Evolutionary conservation across 2,797 vertebrate species (phyloP).

Genomic region (Mormyrops attenuatus): DNA sequence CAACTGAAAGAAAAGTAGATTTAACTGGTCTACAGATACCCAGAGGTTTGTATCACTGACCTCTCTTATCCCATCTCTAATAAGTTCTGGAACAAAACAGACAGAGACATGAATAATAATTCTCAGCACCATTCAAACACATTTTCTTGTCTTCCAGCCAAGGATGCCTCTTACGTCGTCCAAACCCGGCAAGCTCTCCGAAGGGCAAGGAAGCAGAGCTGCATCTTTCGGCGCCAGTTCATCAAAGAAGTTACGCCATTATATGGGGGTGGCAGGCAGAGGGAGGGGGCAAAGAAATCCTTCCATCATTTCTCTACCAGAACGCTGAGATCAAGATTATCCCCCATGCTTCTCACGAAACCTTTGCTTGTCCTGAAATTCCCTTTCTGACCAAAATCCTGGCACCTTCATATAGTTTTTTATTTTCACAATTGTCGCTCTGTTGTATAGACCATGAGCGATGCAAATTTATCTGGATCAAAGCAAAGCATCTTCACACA

Average conservation of each 20-base stretch:
- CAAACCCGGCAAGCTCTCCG: neutral
- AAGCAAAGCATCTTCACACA: neutral
- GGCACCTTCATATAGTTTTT: neutral
- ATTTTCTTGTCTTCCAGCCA: neutral
- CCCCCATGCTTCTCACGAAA: neutral
- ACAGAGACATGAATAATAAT: neutral
- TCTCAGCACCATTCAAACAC: neutral
- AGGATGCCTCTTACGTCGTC: neutral
- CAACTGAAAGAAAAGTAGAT: neutral
- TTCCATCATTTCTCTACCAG: neutral
- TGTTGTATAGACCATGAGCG: neutral
- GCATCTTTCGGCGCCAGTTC: neutral
- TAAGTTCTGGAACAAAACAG: neutral
- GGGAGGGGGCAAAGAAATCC: neutral
- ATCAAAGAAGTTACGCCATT: neutral
- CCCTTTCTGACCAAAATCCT: neutral
- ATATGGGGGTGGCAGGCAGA: neutral
- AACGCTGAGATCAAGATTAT: neutral
- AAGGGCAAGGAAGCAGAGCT: neutral
- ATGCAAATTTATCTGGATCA: neutral
- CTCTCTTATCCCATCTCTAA: neutral
- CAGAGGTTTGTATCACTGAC: neutral
- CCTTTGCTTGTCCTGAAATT: neutral
- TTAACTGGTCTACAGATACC: neutral
- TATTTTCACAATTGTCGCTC: neutral